Evolutionary conservation across 1,140 invertebrate genomes (phyloP), one percentile per base, ranked within the genome.

Genomic region (Scaptomyza hsui): DNA sequence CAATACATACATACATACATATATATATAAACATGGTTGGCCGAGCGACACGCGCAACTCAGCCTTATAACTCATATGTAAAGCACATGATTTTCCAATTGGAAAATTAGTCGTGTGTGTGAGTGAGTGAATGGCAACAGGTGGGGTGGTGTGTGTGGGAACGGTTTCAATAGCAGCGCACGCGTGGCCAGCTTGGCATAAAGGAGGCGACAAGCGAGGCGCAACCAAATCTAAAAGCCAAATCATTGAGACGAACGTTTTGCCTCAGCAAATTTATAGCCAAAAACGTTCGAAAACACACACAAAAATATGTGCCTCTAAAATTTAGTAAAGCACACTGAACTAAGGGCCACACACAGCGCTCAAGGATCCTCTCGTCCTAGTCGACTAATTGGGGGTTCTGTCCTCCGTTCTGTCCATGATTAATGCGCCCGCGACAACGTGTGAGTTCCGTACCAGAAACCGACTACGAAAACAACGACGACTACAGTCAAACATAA

Each of bases 11-110:
- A n/a, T 24, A 45, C 41, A 69, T 42, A 71, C 51, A 69, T 24
- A 6, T 41, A 74, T 53, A 77, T 56, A 72, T 56, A 73, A 60
- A 79, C 61, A 85, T 86, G 81, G 70, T 77, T 86, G 81, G 82
- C 81, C 81, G 82, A 85, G 81, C 81, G 81, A 86, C 81, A 86
- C 81, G 82, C 81, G 82, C 81, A 86, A 83, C 77, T n/a, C 76
- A 83, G 74, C 41, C 82, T 77, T 88, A 75, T 81, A 59, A 81
- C 32, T 78, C 83, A 70, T 88, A 88, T 88, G 82, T 88, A 88
- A 88, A 88, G 82, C 78, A 88, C 82, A 86, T 82, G 82, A 88
- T 88, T 88, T 88, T 88, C 78, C 82, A 88, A 88, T 88, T 88
- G 82, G 82, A 88, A 88, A 88, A 88, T 85, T 85, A 85, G 81